A percentile compares a stretch with the other conserved stretches of the same genome.
Evolutionary conservation across 2,888 invertebrate genomes (phyloP).

Genomic region (Xanthia icteritia): DNA sequence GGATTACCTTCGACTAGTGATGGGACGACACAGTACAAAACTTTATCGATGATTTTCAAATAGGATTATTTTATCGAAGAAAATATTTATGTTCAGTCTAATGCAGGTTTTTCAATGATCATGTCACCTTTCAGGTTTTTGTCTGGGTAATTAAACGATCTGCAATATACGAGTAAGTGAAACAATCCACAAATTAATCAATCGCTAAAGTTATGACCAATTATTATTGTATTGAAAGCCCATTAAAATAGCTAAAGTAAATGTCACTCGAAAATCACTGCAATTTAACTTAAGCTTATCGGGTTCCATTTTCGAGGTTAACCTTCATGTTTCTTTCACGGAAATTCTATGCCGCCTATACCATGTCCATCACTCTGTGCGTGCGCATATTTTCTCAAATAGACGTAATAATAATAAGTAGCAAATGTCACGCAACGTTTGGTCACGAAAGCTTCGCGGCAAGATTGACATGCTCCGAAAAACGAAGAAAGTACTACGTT

Average conservation of each 20-base stretch:
- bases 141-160: background rate
- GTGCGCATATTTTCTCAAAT: slow-evolving; percentile 59
- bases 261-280: slow-evolving; percentile 7
- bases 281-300: slow-evolving; percentile 24
- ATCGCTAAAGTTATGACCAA: background rate
- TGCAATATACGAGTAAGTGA: no score
- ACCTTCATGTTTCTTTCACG: slow-evolving; percentile 40
- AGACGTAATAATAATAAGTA: slow-evolving; percentile 59
- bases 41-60: background rate
- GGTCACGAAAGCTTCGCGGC: slow-evolving; percentile 55
- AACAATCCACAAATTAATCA: background rate
- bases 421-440: slow-evolving; percentile 57
- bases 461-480: slow-evolving; percentile 57
- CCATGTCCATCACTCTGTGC: slow-evolving; percentile 34
- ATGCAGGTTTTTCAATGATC: background rate
- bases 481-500: slow-evolving; percentile 48
- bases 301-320: background rate
- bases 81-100: background rate
- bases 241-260: background rate
- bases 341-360: slow-evolving; percentile 5
- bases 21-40: background rate
- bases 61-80: background rate
- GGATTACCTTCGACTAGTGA: slow-evolving; percentile 18
- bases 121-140: no score
- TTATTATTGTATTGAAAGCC: background rate